Percentiles rank a stretch among this genome's conserved stretches.
phyloP scores from a whole-genome alignment of 2,797 vertebrate species.

The Amphiprion clarkii region DNA sequence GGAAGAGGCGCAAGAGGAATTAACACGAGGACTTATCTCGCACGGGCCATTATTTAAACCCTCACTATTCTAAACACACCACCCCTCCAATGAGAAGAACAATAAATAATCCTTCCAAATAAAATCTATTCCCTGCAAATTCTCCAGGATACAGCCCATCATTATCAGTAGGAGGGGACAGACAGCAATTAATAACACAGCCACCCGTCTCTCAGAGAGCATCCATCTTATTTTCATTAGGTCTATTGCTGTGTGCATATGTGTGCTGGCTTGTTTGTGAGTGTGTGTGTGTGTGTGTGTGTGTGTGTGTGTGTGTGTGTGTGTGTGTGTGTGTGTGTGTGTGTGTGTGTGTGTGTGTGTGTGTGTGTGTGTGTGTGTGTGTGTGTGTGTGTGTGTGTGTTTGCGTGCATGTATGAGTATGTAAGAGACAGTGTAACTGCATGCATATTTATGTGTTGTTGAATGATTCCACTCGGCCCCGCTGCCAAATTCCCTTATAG shows the following conservation, averaged over 20 bases:
- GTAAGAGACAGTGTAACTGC: constrained; percentile 30
- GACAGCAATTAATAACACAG: constrained; percentile 91
- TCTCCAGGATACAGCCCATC: constrained; percentile 91
- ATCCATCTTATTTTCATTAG: constrained; percentile 89
- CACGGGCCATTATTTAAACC: constrained; percentile 91
- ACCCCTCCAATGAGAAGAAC: constrained; percentile 88
- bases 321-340: constrained; percentile 47
- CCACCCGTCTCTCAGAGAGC: constrained; percentile 86
- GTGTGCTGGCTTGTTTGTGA: constrained; percentile 56
- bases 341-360: constrained; percentile 56
- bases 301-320: constrained; percentile 7
- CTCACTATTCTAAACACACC: constrained; percentile 90
- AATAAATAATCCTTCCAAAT: constrained; percentile 94
- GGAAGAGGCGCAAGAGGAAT: constrained; percentile 92
- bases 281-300: constrained; percentile 56
- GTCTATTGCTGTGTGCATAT: constrained; percentile 76
- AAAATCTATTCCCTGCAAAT: constrained; percentile 94
- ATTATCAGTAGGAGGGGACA: constrained; percentile 92
- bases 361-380: constrained; percentile 52
- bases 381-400: constrained; percentile 25
- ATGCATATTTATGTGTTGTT: constrained; percentile 68
- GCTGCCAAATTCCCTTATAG: constrained; percentile 58
- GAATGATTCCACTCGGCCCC: constrained; percentile 58
- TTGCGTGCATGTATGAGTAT: constrained; percentile 31
- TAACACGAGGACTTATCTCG: constrained; percentile 93